Evolutionary conservation across 2,113 vertebrate genomes (phyloP).

Genomic region (Desmodus rotundus): DNA sequence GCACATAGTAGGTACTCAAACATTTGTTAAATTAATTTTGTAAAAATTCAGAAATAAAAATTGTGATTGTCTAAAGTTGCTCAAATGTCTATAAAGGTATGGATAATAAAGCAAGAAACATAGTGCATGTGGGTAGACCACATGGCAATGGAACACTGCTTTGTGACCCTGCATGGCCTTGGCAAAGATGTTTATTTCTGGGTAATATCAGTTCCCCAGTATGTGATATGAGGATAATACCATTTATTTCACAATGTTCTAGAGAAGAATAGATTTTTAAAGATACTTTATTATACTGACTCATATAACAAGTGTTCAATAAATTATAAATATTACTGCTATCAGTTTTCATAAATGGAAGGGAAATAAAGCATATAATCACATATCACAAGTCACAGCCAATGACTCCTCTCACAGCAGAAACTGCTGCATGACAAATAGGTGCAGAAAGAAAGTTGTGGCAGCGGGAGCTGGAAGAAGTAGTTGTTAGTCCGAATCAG

Average conservation of each 20-base stretch:
- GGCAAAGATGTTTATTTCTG: background rate
- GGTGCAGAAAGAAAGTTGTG: rapidly evolving
- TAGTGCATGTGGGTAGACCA: rapidly evolving
- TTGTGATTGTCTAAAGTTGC: background rate
- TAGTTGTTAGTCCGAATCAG: rapidly evolving
- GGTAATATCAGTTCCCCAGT: background rate
- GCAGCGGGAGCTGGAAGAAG: rapidly evolving
- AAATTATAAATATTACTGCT: background rate
- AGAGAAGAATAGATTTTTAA: background rate
- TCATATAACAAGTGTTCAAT: background rate
- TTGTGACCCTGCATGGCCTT: background rate
- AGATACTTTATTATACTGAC: background rate
- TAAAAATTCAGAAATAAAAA: background rate
- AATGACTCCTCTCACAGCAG: background rate
- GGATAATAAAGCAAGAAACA: background rate
- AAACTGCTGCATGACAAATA: rapidly evolving
- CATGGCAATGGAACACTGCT: too few species aligned
- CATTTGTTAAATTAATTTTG: background rate
- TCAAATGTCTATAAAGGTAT: background rate
- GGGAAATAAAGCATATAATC: background rate
- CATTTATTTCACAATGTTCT: background rate
- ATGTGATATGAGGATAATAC: background rate
- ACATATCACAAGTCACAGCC: background rate
- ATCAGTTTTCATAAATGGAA: background rate
- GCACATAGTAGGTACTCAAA: rapidly evolving